Evolutionary conservation across 2,888 invertebrate species (phyloP).

Genomic region (Megastigmus dorsalis): DNA sequence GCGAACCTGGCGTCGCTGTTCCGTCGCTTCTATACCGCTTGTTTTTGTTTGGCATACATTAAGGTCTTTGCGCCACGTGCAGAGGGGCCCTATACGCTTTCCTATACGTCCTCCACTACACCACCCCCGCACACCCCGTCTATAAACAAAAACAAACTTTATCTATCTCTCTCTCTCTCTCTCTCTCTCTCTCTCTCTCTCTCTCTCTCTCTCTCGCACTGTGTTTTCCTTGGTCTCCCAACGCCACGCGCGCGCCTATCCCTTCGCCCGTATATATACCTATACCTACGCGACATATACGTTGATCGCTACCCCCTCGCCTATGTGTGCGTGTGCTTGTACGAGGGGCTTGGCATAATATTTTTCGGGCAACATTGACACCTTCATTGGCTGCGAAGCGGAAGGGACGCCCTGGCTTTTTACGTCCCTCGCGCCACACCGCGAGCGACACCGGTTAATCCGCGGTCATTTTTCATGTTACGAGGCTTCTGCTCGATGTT

Average conservation of each 20-base stretch:
- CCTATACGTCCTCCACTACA: no score
- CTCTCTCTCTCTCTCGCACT: not conserved
- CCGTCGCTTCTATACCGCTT: no score
- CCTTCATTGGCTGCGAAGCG: constrained; percentile 16
- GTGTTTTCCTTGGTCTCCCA: constrained; percentile 19
- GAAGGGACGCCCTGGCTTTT: no score
- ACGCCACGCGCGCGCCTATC: not conserved
- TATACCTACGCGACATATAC: not conserved
- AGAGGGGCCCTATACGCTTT: not conserved
- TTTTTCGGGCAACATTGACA: constrained; percentile 40
- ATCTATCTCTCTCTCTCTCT: not conserved
- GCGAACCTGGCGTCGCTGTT: no score
- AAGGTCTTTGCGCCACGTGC: constrained; percentile 29
- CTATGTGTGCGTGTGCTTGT: no score
- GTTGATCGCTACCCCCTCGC: no score
- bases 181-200: not conserved
- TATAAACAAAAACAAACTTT: constrained; percentile 52
- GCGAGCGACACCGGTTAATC: not conserved
- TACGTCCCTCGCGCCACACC: not conserved
- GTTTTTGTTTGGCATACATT: constrained; percentile 56
- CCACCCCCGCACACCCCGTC: not conserved
- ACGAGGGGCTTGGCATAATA: not conserved
- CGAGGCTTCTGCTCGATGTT: not conserved
- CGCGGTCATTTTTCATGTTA: constrained; percentile 15
- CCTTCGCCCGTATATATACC: no score